A percentile compares a stretch with the other conserved stretches of the same genome.
phyloP scores from a whole-genome alignment of 2,888 invertebrate species.

The Neoaliturus tenellus region DNA sequence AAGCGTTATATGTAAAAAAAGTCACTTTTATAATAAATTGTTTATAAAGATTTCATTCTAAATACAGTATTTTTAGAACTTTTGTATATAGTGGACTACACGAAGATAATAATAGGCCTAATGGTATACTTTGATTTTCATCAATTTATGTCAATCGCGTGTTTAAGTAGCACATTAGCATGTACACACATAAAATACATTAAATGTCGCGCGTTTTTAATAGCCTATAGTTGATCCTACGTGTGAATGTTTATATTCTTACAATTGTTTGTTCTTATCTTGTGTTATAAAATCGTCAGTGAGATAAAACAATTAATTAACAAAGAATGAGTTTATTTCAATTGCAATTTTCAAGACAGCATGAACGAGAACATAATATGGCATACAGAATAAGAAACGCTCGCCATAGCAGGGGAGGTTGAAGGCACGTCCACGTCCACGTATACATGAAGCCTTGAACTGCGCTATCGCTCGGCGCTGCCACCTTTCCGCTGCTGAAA shows the following conservation, averaged over 20 bases:
- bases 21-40: no score
- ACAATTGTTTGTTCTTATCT: neutral
- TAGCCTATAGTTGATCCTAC: neutral
- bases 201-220: neutral
- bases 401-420: neutral
- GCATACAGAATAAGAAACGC: neutral
- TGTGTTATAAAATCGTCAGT: neutral
- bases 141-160: no score
- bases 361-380: no score
- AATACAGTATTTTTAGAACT: no score
- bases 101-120: no score
- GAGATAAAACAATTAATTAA: neutral
- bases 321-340: neutral
- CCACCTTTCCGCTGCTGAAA: neutral
- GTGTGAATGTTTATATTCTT: neutral
- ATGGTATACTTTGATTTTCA: no score
- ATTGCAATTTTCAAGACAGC: neutral
- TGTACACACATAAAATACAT: no score
- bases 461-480: neutral
- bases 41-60: no score
- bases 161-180: no score
- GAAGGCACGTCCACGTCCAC: neutral
- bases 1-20: no score
- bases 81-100: no score
- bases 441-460: constrained; percentile 2